Evolutionary conservation across 2,797 vertebrate genomes (phyloP).

Genomic region (Microctenopoma lineatum): DNA sequence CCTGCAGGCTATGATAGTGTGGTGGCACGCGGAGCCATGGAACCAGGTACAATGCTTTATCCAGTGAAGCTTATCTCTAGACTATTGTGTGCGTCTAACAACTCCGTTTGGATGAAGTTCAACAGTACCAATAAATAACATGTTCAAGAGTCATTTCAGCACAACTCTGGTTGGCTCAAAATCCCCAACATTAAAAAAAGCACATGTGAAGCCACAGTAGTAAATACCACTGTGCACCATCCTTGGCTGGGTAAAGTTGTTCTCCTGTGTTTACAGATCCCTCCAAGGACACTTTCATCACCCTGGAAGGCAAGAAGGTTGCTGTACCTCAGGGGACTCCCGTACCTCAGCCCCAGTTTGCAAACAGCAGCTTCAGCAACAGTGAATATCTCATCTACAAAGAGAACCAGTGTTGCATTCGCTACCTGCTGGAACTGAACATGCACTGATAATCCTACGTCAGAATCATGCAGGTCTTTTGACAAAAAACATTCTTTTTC

Average conservation of each 20-base stretch:
- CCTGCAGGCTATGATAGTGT: constrained; percentile 86
- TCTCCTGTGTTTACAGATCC: constrained; percentile 80
- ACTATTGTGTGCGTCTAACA: not conserved
- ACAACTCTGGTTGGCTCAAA: too few relatives aligned
- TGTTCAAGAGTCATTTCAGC: too few relatives aligned
- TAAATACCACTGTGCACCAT: not conserved
- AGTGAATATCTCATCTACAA: constrained; percentile 94
- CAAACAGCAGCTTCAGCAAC: constrained; percentile 80
- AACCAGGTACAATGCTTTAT: constrained; percentile 83
- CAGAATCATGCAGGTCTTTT: constrained; percentile 4
- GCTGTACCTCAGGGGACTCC: constrained; percentile 87
- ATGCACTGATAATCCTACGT: constrained; percentile 62
- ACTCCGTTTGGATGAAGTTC: not conserved
- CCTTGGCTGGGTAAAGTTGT: not conserved
- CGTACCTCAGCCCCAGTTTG: constrained; percentile 70
- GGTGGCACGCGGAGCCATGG: constrained; percentile 84
- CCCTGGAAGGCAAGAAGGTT: constrained; percentile 86
- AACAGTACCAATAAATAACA: not conserved
- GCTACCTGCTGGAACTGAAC: constrained; percentile 89
- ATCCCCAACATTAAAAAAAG: not conserved
- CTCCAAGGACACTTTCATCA: constrained; percentile 77
- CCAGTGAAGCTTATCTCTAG: not conserved
- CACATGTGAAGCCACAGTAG: not conserved
- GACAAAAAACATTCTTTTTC: not conserved
- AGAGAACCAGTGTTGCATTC: constrained; percentile 90